These are phyloP conservation scores for Aradophagus sp. DNA, from an alignment of 1,140 invertebrate species.

Conservation along the genomic window DNA sequence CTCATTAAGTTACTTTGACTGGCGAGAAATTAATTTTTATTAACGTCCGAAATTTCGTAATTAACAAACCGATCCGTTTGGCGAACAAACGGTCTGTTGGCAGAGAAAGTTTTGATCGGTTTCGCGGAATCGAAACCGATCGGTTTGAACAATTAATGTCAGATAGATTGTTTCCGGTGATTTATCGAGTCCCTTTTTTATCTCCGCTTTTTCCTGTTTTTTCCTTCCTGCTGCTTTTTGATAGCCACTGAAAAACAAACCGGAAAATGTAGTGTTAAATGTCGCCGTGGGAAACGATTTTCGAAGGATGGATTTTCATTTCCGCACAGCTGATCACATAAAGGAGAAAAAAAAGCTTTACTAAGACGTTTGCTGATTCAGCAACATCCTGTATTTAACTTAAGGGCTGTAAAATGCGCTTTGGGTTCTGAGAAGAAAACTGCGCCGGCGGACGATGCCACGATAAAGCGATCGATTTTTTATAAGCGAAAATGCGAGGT, in stretches of 20 bases:
- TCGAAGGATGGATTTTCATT: constrained; percentile 39
- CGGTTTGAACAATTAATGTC: constrained; percentile 16
- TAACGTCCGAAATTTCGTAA: no score
- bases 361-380: constrained; percentile 38
- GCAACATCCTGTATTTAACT: constrained; percentile 49
- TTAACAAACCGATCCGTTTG: no score
- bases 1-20: no score
- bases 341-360: constrained; percentile 38
- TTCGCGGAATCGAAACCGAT: constrained; percentile 21
- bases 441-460: constrained; percentile 17
- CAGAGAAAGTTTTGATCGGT: constrained; percentile 13
- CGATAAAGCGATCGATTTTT: constrained; percentile 27
- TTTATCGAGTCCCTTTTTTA: constrained; percentile 33
- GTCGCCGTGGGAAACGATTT: constrained; percentile 40
- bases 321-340: constrained; percentile 47
- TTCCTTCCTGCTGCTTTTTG: no score
- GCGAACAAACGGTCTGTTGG: neutral
- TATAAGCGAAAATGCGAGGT: constrained; percentile 37
- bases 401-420: constrained; percentile 43
- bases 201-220: no score
- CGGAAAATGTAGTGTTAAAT: constrained; percentile 38
- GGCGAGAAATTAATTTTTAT: constrained; percentile 15
- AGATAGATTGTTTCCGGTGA: constrained; percentile 31
- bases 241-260: constrained; percentile 19
- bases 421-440: constrained; percentile 35